A percentile compares a stretch with the other conserved stretches of the same genome.
Evolutionary conservation across 2,797 vertebrate species (phyloP).

Genomic region (Taeniopygia guttata): DNA sequence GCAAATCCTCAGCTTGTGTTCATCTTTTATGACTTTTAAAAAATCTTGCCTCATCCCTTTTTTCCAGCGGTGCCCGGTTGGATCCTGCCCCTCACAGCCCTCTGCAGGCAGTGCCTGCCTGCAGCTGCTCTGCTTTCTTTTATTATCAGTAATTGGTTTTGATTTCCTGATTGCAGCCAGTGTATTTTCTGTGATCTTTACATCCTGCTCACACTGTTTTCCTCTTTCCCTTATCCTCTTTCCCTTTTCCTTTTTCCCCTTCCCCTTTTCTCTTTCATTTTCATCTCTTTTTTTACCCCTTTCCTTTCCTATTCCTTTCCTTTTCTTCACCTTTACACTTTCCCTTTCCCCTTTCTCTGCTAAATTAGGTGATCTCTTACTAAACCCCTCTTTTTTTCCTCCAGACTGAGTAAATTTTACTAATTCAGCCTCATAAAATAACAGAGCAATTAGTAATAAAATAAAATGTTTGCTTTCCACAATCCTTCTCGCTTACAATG

Average conservation of each 20-base stretch:
- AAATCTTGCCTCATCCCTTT: not conserved
- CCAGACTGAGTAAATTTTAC: slow-evolving; percentile 62
- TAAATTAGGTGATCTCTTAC: slow-evolving; percentile 71
- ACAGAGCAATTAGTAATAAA: slow-evolving; percentile 65
- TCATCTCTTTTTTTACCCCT: rapidly evolving
- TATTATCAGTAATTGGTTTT: not conserved
- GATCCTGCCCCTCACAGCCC: not conserved
- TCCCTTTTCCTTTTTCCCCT: not conserved
- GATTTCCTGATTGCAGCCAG: not conserved
- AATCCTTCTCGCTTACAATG: not conserved
- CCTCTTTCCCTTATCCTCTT: not conserved
- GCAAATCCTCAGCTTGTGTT: not conserved
- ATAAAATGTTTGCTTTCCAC: slow-evolving; percentile 58
- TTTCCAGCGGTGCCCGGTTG: rapidly evolving
- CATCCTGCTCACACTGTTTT: not conserved
- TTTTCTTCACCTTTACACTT: not conserved
- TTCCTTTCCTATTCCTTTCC: not conserved
- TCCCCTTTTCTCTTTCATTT: not conserved
- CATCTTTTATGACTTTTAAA: not conserved
- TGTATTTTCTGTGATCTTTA: not conserved
- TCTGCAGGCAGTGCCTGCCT: not conserved
- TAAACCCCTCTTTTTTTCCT: slow-evolving; percentile 33
- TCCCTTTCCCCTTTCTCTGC: not conserved
- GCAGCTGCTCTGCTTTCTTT: not conserved
- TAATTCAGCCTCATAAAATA: slow-evolving; percentile 64